These are phyloP conservation scores for Protobothrops mucrosquamatus DNA, from an alignment of 2,113 vertebrate species.

Conservation along the genomic window DNA sequence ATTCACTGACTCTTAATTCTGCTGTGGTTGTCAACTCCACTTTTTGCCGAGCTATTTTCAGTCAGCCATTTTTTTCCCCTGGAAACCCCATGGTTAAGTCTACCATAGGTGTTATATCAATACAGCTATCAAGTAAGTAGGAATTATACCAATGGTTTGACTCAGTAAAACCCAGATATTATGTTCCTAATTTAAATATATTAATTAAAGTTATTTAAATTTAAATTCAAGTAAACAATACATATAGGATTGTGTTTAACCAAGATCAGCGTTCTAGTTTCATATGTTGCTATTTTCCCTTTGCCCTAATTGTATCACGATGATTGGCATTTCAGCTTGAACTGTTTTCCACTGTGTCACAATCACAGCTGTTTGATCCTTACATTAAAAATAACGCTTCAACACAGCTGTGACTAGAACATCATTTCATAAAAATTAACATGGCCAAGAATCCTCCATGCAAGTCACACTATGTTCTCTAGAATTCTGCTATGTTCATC, in stretches of 20 bases:
- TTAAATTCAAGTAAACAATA: neutral
- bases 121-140: neutral
- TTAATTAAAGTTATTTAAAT: neutral
- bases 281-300: neutral
- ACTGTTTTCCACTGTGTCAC: neutral
- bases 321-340: neutral
- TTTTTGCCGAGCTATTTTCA: too few species aligned
- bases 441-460: neutral
- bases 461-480: neutral
- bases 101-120: neutral
- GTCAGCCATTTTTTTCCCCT: neutral
- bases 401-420: neutral
- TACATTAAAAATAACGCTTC: neutral
- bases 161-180: neutral
- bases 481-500: neutral
- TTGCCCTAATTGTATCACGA: neutral
- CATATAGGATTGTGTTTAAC: neutral
- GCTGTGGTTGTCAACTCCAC: neutral
- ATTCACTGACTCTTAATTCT: neutral
- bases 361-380: neutral
- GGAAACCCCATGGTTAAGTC: neutral
- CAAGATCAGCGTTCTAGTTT: neutral
- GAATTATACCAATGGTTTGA: neutral
- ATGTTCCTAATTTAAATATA: neutral
- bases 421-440: neutral